A percentile compares a stretch with the other conserved stretches of the same genome.
These are phyloP conservation scores for Pachypsylla venusta DNA, from an alignment of 1,140 invertebrate species.

Conservation along the genomic window DNA sequence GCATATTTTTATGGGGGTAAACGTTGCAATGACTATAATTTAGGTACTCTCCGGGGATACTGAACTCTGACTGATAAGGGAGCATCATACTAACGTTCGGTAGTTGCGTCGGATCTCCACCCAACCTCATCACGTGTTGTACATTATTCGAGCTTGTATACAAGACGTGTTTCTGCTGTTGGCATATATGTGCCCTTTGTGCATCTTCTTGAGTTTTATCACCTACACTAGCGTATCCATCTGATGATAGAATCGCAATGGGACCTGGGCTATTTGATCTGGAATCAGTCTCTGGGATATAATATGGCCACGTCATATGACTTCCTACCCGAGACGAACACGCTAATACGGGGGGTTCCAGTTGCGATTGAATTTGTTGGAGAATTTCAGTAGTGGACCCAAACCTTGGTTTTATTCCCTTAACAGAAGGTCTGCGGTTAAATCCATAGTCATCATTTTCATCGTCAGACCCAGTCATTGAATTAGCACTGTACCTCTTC, in stretches of 20 bases:
- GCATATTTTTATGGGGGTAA: slow-evolving; percentile 21
- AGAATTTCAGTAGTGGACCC: slow-evolving; percentile 65
- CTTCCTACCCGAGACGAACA: slow-evolving; percentile 29
- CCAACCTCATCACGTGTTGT: slow-evolving; percentile 17
- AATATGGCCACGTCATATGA: slow-evolving; percentile 44
- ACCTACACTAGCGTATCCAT: neutral
- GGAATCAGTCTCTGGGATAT: slow-evolving; percentile 35
- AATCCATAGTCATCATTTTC: slow-evolving; percentile 81
- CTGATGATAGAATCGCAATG: neutral
- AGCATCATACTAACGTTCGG: slow-evolving; percentile 25
- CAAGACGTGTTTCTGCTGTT: neutral
- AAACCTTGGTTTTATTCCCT: slow-evolving; percentile 54
- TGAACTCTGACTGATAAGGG: slow-evolving; percentile 20
- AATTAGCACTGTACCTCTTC: slow-evolving; percentile 41
- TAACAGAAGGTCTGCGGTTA: slow-evolving; percentile 66
- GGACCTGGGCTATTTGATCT: neutral
- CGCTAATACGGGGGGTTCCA: slow-evolving; percentile 34
- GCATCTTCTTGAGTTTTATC: neutral
- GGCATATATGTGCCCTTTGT: neutral
- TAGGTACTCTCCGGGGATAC: slow-evolving; percentile 20
- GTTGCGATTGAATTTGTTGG: slow-evolving; percentile 58
- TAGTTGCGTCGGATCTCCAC: slow-evolving; percentile 29
- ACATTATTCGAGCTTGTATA: slow-evolving; percentile 10
- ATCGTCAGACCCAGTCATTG: slow-evolving; percentile 37
- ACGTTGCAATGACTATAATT: slow-evolving; percentile 13